Evolutionary conservation across 2,888 invertebrate genomes (phyloP), one percentile per base, ranked within the genome.

Genomic region (Tridacna crocea): DNA sequence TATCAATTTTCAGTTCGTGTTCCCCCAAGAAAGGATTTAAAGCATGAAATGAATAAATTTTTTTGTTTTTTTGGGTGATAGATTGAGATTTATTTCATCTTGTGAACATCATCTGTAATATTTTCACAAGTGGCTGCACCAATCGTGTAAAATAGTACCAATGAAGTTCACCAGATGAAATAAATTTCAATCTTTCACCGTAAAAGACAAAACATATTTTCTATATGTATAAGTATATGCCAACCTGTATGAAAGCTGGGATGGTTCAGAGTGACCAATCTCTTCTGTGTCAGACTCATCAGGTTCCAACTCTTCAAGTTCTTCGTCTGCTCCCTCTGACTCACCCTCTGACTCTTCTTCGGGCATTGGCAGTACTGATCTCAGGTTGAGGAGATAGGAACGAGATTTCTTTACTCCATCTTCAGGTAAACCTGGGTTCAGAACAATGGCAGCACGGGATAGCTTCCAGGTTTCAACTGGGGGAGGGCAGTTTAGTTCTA

Each of bases 241-340:
- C 17, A 47, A 87, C 87, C 87, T 90, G 88, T 93, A 93, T 2
- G 93, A 94, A 58, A 93, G 83, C 87, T 94, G 94, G 11, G 93
- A 93, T n/a, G 88, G 90, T 66, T 90, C 89, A 11, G 92, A 92
- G 66, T 86, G 89, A 19, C 84, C 83, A 17, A 87, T 85, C 55
- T 86, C 87, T 12, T 80, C 84, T 12, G 87, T 86, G 12, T 85
- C 82, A 19, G 87, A 85, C 58, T 90, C 89, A 70, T 84, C 86
- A 12, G 78, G 81, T 17, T 83, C 81, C 17, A 82, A 58, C 24
- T 88, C 89, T 61, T 88, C 88, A 58, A 86, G 77, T n/a, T 88
- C 88, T 58, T 90, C 89, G 70, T 90, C 90, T 24, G 85, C 88
- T 15, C 84, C 86, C 36, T 87, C 88, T 1, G 86, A 84, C 19